phyloP scores from a whole-genome alignment of 2,888 invertebrate species.

The Fissipunctia ypsillon region DNA sequence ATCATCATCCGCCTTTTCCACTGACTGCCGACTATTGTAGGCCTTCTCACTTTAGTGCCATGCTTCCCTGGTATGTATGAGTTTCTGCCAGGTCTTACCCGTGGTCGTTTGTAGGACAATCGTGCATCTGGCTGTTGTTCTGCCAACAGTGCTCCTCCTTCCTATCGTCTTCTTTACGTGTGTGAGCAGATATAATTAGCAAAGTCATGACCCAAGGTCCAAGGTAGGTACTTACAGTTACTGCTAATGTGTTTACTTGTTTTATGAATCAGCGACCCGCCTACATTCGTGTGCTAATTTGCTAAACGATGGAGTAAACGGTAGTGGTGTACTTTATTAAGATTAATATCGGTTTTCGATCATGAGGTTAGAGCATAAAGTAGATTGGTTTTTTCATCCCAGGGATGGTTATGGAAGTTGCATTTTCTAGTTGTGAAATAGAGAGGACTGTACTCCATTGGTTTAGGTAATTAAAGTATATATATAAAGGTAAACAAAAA shows the following conservation, averaged over 20 bases:
- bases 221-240: conserved; percentile 6
- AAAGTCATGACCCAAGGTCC: not conserved
- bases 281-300: conserved; percentile 34
- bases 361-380: not conserved
- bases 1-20: not conserved
- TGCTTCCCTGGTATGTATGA: not conserved
- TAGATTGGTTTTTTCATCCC: not conserved
- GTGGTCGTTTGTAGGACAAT: not conserved
- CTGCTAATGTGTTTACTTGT: conserved; percentile 11
- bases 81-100: not conserved
- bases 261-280: conserved; percentile 7
- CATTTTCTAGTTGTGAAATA: not conserved
- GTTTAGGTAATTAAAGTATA: too few relatives aligned
- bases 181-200: not conserved
- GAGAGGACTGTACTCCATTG: not conserved
- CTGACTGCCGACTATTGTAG: not conserved
- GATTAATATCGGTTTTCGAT: conserved; percentile 24
- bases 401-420: not conserved
- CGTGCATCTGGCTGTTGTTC: not conserved
- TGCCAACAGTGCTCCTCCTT: not conserved
- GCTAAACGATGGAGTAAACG: conserved; percentile 24
- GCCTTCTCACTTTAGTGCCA: not conserved
- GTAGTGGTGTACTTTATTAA: conserved; percentile 23
- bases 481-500: too few relatives aligned
- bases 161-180: not conserved